These are phyloP conservation scores for Papilio helenus DNA, from an alignment of 1,140 invertebrate species.

Conservation along the genomic window DNA sequence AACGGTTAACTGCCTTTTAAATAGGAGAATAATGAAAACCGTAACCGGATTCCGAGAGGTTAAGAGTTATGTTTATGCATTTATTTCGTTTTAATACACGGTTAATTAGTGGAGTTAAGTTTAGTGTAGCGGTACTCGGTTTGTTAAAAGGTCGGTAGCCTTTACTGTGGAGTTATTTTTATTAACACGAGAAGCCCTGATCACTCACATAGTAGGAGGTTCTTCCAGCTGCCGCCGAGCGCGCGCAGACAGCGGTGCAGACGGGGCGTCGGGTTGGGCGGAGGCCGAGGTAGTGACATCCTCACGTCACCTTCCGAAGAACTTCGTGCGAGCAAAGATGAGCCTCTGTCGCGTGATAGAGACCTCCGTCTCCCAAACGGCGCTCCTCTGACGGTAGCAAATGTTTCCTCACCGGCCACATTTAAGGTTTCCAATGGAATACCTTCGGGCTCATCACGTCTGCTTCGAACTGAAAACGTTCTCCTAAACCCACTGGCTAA, in stretches of 20 bases:
- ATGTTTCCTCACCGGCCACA: conserved; percentile 67
- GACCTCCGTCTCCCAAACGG: conserved; percentile 76
- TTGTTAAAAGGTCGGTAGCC: conserved; percentile 45
- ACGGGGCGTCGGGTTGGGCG: conserved; percentile 75
- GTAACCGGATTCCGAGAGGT: conserved; percentile 66
- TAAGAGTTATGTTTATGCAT: conserved; percentile 63
- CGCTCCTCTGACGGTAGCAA: conserved; percentile 77
- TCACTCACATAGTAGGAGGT: conserved; percentile 86
- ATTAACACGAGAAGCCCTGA: conserved; percentile 55
- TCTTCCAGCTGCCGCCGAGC: conserved; percentile 86
- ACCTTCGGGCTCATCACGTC: conserved; percentile 66
- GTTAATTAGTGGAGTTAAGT: conserved; percentile 64
- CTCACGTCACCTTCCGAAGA: conserved; percentile 82
- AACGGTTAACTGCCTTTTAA: conserved; percentile 72
- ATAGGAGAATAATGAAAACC: conserved; percentile 69
- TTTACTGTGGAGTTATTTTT: conserved; percentile 52
- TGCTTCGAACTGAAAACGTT: conserved; percentile 74
- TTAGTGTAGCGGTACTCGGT: conserved; percentile 45
- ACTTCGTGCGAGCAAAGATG: conserved; percentile 75
- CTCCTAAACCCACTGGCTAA: conserved; percentile 71
- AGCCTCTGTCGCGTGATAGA: conserved; percentile 69
- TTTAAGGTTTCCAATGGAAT: conserved; percentile 78
- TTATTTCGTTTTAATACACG: conserved; percentile 55
- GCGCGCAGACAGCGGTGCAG: conserved; percentile 85
- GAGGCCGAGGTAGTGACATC: conserved; percentile 62